phyloP scores from a whole-genome alignment of 2,113 vertebrate species.

The Embiotoca jacksoni region DNA sequence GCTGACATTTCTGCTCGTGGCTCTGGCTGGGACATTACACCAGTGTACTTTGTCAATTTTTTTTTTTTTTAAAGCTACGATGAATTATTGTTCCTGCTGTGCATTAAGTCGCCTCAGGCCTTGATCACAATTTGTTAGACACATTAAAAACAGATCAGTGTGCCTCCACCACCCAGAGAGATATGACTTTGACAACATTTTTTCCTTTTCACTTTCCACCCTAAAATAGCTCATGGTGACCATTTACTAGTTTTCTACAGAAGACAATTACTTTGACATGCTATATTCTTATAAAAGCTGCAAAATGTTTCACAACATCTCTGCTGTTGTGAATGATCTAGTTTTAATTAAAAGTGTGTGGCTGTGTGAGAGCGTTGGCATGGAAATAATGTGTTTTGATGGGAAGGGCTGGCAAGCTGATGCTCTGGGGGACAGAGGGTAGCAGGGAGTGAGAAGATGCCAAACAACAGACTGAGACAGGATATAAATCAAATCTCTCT shows the following conservation, averaged over 20 bases:
- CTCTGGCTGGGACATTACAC: constrained; percentile 41
- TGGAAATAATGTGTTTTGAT: constrained; percentile 75
- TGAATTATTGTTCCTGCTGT: constrained; percentile 34
- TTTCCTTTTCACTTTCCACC: not conserved
- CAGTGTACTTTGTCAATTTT: constrained; percentile 30
- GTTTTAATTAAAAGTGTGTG: constrained; percentile 56
- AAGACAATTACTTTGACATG: not conserved
- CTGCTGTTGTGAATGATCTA: constrained; percentile 34
- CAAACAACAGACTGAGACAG: constrained; percentile 76
- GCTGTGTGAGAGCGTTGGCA: constrained; percentile 44
- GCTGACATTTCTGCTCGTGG: constrained; percentile 30
- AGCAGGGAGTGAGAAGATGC: constrained; percentile 69
- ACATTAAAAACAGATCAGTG: constrained; percentile 30
- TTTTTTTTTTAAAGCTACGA: constrained; percentile 1
- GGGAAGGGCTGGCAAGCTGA: constrained; percentile 53
- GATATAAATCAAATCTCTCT: constrained; percentile 80
- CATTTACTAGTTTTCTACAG: not conserved
- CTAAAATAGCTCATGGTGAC: not conserved
- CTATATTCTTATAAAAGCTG: not conserved
- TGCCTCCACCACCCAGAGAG: not conserved
- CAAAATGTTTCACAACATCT: not conserved
- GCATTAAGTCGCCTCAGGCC: constrained; percentile 15
- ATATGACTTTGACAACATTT: constrained; percentile 16
- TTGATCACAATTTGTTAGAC: constrained; percentile 31
- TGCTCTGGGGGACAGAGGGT: constrained; percentile 62